Evolutionary conservation across 2,113 vertebrate species (phyloP).

Genomic region (Pseudopipra pipra): DNA sequence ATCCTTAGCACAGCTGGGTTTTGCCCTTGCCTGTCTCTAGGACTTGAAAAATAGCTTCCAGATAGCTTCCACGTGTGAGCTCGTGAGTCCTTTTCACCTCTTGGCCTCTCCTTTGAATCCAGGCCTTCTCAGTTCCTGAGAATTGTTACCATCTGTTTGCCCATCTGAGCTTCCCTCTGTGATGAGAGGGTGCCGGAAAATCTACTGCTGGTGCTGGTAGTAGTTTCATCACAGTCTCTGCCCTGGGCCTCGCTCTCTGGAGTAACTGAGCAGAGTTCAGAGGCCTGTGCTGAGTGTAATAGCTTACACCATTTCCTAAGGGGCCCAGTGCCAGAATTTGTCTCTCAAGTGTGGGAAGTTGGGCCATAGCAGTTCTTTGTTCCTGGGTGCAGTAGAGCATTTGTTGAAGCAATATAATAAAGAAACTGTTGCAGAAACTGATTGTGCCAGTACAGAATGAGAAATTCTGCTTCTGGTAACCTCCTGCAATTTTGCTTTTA

Average conservation of each 20-base stretch:
- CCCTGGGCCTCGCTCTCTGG: neutral
- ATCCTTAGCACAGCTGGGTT: neutral
- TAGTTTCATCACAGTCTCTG: neutral
- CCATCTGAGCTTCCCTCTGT: neutral
- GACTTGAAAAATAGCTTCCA: constrained; percentile 39
- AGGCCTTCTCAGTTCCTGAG: neutral
- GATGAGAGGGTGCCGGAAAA: rapidly evolving
- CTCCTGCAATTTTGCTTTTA: neutral
- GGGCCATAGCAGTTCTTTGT: neutral
- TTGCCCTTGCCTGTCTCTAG: constrained; percentile 1
- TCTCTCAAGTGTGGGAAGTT: neutral
- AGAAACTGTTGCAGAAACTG: neutral
- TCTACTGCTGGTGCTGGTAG: neutral
- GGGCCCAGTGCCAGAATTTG: neutral
- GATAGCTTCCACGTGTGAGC: neutral
- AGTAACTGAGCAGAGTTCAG: neutral
- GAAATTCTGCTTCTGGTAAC: constrained; percentile 5
- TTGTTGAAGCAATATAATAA: neutral
- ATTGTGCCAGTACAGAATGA: neutral
- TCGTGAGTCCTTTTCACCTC: constrained; percentile 27
- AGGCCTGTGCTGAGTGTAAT: neutral
- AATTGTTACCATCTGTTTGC: constrained; percentile 24
- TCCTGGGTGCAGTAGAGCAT: neutral
- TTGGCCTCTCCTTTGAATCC: neutral
- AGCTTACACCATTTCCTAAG: neutral